Conservation (phyloP, 2,797 vertebrate species). For the Muscicapa comitata region DNA sequence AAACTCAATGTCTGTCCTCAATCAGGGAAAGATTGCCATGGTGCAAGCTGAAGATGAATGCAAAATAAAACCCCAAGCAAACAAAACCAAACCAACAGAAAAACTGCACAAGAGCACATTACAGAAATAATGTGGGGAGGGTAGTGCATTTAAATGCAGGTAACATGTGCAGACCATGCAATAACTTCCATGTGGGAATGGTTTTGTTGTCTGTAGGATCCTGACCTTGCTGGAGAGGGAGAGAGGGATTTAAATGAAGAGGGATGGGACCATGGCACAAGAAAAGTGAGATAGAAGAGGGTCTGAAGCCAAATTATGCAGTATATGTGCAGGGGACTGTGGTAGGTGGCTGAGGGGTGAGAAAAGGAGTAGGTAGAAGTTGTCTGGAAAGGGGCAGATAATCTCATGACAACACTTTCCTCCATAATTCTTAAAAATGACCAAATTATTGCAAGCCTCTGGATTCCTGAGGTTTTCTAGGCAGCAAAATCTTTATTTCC, state of each 20-base stretch:
- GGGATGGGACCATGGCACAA: neutral
- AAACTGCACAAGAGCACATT: neutral
- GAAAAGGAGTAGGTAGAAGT: neutral
- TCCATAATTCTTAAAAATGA: neutral
- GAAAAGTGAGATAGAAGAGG: neutral
- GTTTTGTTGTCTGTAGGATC: neutral
- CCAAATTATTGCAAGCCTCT: neutral
- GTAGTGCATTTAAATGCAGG: neutral
- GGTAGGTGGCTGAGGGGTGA: neutral
- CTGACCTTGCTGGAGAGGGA: neutral
- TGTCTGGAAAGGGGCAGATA: neutral
- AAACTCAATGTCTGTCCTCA: neutral
- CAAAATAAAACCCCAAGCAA: neutral
- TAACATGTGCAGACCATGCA: rapidly evolving
- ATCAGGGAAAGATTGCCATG: neutral
- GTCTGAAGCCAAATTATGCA: neutral
- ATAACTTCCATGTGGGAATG: neutral
- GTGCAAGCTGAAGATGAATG: neutral
- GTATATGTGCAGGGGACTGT: neutral
- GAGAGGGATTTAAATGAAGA: neutral
- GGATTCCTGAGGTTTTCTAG: neutral
- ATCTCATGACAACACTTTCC: neutral
- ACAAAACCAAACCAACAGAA: neutral
- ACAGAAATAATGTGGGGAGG: neutral
- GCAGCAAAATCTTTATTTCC: neutral